A percentile compares a stretch with the other conserved stretches of the same genome.
These are phyloP conservation scores for Drosophila peninsularis DNA, from an alignment of 2,888 invertebrate genomes.

Conservation along the genomic window DNA sequence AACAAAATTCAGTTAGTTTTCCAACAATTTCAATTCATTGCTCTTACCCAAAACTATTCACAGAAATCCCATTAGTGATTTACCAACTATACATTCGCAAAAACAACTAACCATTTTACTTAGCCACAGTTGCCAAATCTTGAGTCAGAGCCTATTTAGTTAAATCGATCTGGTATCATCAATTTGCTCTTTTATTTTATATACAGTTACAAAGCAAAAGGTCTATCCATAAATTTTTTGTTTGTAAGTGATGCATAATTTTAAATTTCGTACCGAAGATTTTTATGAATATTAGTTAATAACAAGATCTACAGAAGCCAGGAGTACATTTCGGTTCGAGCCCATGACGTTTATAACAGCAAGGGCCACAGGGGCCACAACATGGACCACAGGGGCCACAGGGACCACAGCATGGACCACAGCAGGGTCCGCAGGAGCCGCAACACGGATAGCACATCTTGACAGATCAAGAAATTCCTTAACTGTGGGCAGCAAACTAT, in stretches of 20 bases:
- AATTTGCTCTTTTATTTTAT: conserved; percentile 7
- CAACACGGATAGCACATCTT: conserved; percentile 8
- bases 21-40: neutral
- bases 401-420: neutral
- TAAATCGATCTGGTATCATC: neutral
- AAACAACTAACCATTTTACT: neutral
- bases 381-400: conserved; percentile 9
- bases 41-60: neutral
- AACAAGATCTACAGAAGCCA: conserved; percentile 9
- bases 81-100: no score
- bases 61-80: neutral
- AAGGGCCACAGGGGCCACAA: neutral
- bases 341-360: neutral
- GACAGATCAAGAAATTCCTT: neutral
- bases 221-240: neutral
- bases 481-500: neutral
- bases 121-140: neutral
- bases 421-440: conserved; percentile 6
- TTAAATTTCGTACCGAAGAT: neutral
- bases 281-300: neutral
- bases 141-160: neutral
- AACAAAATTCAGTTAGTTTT: neutral
- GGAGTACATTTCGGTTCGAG: conserved; percentile 5
- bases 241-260: neutral
- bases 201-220: conserved; percentile 11